Evolutionary conservation across 2,888 invertebrate genomes (phyloP).

Genomic region (Chromoteleia sp.): DNA sequence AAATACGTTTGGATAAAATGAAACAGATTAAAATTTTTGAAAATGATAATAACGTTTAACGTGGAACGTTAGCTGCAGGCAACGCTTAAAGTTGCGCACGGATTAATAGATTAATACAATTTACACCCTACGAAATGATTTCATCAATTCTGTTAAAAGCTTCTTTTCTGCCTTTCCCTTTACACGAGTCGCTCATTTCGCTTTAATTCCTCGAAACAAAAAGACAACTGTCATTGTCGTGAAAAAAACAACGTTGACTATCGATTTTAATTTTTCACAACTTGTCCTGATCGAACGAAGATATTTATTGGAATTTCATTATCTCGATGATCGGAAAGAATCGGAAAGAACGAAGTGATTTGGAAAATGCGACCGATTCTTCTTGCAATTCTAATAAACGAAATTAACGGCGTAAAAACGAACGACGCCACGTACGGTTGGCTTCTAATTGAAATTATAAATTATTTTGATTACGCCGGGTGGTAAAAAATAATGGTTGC

Average conservation of each 20-base stretch:
- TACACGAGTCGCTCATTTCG: too few species aligned
- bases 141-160: too few species aligned
- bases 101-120: too few species aligned
- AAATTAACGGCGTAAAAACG: slow-evolving; percentile 6
- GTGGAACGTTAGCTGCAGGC: too few species aligned
- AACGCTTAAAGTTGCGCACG: too few species aligned
- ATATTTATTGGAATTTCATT: slow-evolving; percentile 29
- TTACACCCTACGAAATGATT: too few species aligned
- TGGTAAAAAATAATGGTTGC: slow-evolving; percentile 28
- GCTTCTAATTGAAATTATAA: slow-evolving; percentile 45
- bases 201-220: background rate
- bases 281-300: slow-evolving; percentile 14
- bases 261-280: slow-evolving; percentile 11
- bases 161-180: too few species aligned
- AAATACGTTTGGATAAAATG: too few species aligned
- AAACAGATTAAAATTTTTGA: too few species aligned
- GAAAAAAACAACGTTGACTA: too few species aligned
- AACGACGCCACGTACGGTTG: background rate
- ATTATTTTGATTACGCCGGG: slow-evolving; percentile 36
- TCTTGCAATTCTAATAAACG: slow-evolving; percentile 23
- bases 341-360: background rate
- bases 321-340: slow-evolving; percentile 16
- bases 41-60: too few species aligned
- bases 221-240: background rate
- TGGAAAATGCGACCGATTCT: slow-evolving; percentile 25